These are phyloP conservation scores for Leucopsar rothschildi DNA, from an alignment of 2,113 vertebrate genomes.

Conservation along the genomic window DNA sequence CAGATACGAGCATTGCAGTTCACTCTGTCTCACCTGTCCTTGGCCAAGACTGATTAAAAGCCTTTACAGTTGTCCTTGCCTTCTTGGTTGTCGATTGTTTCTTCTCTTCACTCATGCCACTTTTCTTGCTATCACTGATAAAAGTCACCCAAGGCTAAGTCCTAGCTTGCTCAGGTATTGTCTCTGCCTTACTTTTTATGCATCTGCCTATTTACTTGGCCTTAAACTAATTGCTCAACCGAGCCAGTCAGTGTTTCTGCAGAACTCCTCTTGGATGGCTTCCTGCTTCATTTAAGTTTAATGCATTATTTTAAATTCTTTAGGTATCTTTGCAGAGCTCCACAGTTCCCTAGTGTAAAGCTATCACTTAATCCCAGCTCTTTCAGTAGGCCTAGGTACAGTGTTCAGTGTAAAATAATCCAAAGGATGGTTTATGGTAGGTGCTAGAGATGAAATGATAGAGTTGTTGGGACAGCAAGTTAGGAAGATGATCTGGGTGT, in stretches of 20 bases:
- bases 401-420: background rate
- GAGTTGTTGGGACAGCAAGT: background rate
- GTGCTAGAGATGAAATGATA: background rate
- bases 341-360: background rate
- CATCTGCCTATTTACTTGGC: constrained; percentile 15
- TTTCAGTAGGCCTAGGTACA: background rate
- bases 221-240: background rate
- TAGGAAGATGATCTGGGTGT: background rate
- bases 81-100: background rate
- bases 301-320: background rate
- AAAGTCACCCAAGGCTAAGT: background rate
- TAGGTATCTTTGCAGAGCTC: constrained; percentile 8
- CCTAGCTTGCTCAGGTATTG: background rate
- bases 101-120: background rate
- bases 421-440: background rate
- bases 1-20: background rate
- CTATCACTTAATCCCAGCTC: background rate
- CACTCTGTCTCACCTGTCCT: background rate
- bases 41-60: background rate
- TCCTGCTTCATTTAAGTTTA: constrained; percentile 30
- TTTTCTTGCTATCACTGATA: background rate
- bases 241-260: background rate
- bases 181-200: background rate
- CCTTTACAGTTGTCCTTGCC: background rate
- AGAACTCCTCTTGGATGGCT: background rate